phyloP scores from a whole-genome alignment of 64 coral and sea anemone genomes.

The Exaiptasia diaphana region DNA sequence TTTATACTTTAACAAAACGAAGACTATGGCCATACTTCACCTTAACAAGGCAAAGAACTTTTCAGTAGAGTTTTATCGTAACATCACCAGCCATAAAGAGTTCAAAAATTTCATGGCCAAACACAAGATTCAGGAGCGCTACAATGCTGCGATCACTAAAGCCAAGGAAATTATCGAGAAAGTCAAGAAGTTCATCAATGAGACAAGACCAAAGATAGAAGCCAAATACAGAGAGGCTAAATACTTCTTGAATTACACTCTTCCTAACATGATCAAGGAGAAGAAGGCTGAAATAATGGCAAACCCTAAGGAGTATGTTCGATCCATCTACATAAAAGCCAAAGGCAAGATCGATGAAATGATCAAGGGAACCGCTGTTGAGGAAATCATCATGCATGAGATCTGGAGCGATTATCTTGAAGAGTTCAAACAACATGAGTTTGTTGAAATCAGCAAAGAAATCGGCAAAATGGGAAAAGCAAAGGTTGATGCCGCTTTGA shows the following conservation, averaged over 20 bases:
- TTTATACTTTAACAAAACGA: conserved; percentile 45
- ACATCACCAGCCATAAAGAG: conserved; percentile 38
- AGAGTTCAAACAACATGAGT: conserved; percentile 58
- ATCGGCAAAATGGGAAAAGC: conserved; percentile 19
- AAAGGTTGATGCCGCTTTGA: background rate
- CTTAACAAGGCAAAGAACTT: conserved; percentile 39
- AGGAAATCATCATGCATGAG: conserved; percentile 50
- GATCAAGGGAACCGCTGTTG: conserved; percentile 59
- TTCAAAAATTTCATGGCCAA: conserved; percentile 60
- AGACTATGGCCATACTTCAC: conserved; percentile 41
- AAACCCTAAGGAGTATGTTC: conserved; percentile 50
- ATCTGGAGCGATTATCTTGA: conserved; percentile 58
- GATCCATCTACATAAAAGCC: conserved; percentile 34
- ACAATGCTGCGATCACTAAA: conserved; percentile 11
- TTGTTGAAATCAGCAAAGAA: conserved; percentile 18
- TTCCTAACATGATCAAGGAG: conserved; percentile 56
- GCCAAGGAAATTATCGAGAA: conserved; percentile 34
- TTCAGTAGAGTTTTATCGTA: conserved; percentile 20
- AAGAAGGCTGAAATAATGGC: conserved; percentile 45
- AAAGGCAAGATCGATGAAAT: background rate
- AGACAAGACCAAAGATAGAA: conserved; percentile 49
- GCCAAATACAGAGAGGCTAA: conserved; percentile 51
- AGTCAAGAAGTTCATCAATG: conserved; percentile 16
- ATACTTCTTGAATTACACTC: conserved; percentile 62
- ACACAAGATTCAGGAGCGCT: conserved; percentile 34